These are phyloP conservation scores for Trichogramma dendrolimi DNA, from an alignment of 2,888 invertebrate species.

Conservation along the genomic window DNA sequence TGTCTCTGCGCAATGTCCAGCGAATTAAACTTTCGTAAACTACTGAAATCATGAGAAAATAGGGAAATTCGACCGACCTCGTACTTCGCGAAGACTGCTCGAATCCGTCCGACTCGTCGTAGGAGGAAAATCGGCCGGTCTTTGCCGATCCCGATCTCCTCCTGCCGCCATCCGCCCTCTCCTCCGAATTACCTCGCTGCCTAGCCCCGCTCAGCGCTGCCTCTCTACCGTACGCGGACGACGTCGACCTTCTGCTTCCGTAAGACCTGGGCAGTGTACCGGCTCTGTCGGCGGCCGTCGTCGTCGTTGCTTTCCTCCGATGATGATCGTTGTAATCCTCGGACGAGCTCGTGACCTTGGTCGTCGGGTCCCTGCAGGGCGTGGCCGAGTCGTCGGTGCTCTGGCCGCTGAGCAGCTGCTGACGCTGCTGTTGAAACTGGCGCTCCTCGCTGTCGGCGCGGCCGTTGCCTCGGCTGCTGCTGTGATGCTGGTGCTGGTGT, in stretches of 20 bases:
- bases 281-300: no score
- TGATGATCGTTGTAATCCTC: slow-evolving; percentile 38
- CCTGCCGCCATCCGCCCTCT: slow-evolving; percentile 2
- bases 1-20: not conserved
- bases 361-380: slow-evolving; percentile 12
- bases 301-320: slow-evolving; percentile 11
- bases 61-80: not conserved
- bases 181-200: slow-evolving; percentile 6
- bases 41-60: no score
- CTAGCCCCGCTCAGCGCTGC: not conserved
- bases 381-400: slow-evolving; percentile 42
- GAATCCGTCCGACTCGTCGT: slow-evolving; percentile 22
- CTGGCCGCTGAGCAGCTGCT: slow-evolving; percentile 32
- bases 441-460: slow-evolving; percentile 26
- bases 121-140: slow-evolving; percentile 19
- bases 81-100: not conserved
- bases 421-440: slow-evolving; percentile 6
- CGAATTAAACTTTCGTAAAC: no score
- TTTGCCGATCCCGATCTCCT: slow-evolving; percentile 10
- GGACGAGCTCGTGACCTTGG: slow-evolving; percentile 43
- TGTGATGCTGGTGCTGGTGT: slow-evolving; percentile 6
- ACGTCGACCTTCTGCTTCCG: not conserved
- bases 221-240: no score
- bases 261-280: slow-evolving; percentile 17
- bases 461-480: slow-evolving; percentile 4